Evolutionary conservation across 2,888 invertebrate species (phyloP), one percentile per base, ranked within the genome.

Genomic region (Caenorhabditis sp.): DNA sequence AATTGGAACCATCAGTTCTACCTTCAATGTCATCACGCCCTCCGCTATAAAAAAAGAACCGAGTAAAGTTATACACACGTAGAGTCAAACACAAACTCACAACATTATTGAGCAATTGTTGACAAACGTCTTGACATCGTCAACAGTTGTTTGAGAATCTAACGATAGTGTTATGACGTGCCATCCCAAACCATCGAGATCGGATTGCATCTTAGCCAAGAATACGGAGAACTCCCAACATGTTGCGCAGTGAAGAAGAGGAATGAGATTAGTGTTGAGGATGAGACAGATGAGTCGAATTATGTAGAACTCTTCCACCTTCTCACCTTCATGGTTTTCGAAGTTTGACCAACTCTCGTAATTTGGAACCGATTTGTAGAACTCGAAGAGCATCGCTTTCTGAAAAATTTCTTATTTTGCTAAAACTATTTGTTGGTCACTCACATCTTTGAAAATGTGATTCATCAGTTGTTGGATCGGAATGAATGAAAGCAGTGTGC

Each of bases 61-160:
- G n/a, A n/a, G n/a, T n/a, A n/a, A n/a, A n/a, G n/a, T n/a, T n/a
- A n/a, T n/a, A n/a, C n/a, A n/a, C n/a, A n/a, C n/a, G n/a, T n/a
- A n/a, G n/a, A n/a, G n/a, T n/a, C n/a, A n/a, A n/a, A n/a, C n/a
- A n/a, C n/a, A n/a, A n/a, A 59, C 73, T 57, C 21, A 73, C 73
- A 73, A 73, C 69, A 73, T 69, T 14, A 73, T 73, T 49, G 73
- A 37, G 31, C 68, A 68, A 14, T 58, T 73, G 14, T 36, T 50
- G 4, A 73, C 66, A 36, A 62, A 73, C 19, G 53, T 57, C 23
- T 60, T 62, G 1, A 73, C 55, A 27, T 73, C 73, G 3, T 54
- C 60, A 63, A 73, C 64, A 6, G 73, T 73, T 8, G 54, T 31
- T 5, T 63, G 61, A 6, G 24, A 14, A 53, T 73, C 69, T 6